These are phyloP conservation scores for Lacerta agilis DNA, from an alignment of 2,797 vertebrate genomes.

Conservation along the genomic window DNA sequence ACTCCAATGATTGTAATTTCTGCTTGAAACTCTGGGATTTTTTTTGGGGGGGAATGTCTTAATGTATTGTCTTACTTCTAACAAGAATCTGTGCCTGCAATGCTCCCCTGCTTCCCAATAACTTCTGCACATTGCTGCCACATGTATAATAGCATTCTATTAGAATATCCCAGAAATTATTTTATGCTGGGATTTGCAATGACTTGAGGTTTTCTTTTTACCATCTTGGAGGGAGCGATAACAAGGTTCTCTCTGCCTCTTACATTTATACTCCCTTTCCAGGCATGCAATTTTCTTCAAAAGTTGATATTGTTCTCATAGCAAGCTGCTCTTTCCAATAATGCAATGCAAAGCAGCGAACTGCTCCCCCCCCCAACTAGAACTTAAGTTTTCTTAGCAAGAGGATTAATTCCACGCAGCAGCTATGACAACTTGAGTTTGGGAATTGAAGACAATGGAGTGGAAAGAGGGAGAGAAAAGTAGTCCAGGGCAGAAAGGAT, in stretches of 20 bases:
- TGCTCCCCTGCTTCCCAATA: conserved; percentile 47
- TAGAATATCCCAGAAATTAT: conserved; percentile 58
- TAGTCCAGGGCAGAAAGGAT: not conserved
- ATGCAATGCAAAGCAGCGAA: conserved; percentile 57
- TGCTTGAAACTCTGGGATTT: conserved; percentile 52
- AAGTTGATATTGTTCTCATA: conserved; percentile 63
- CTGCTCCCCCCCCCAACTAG: conserved; percentile 54
- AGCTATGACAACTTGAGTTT: conserved; percentile 29
- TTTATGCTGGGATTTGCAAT: conserved; percentile 62
- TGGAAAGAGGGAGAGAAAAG: conserved; percentile 43
- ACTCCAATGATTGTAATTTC: conserved; percentile 45
- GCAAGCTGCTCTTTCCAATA: conserved; percentile 58
- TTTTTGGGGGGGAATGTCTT: conserved; percentile 47
- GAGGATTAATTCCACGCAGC: conserved; percentile 34
- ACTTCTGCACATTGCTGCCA: conserved; percentile 50
- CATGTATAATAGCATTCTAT: conserved; percentile 61
- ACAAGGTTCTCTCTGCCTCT: conserved; percentile 59
- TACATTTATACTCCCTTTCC: conserved; percentile 59
- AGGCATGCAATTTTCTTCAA: conserved; percentile 68
- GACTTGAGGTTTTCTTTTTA: conserved; percentile 55
- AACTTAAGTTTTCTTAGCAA: conserved; percentile 54
- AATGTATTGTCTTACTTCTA: conserved; percentile 55
- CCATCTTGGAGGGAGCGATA: conserved; percentile 57
- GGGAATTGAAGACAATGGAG: conserved; percentile 52
- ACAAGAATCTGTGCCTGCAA: conserved; percentile 48